Conservation (phyloP, 2,888 invertebrate species). For the Caenorhabditis panamensis region DNA sequence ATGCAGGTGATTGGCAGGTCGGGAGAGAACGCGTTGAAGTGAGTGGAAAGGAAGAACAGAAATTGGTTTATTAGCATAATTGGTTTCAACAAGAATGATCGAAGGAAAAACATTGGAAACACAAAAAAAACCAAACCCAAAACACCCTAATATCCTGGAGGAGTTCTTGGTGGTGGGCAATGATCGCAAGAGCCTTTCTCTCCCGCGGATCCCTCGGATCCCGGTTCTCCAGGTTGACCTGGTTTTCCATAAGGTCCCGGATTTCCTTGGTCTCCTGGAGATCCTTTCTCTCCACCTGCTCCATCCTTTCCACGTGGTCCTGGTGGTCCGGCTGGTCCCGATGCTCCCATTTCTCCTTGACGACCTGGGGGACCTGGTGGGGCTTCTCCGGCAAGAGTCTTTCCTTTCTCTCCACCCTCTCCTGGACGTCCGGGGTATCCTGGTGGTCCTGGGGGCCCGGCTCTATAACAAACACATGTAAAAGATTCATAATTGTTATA, state of each 20-base stretch:
- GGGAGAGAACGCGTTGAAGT: not conserved
- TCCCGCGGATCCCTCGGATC: conserved; percentile 72
- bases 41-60: not conserved
- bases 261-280: conserved; percentile 79
- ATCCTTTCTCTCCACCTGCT: conserved; percentile 74
- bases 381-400: conserved; percentile 66
- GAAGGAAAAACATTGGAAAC: no score
- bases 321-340: conserved; percentile 75
- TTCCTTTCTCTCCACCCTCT: conserved; percentile 70
- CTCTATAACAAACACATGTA: conserved; percentile 11
- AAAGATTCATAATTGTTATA: not conserved
- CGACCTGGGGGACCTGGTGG: conserved; percentile 76
- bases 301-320: conserved; percentile 75
- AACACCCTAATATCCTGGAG: conserved; percentile 74
- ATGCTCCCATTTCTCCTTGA: conserved; percentile 76
- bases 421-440: no score
- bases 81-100: not conserved
- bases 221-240: conserved; percentile 73
- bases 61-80: not conserved
- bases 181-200: conserved; percentile 77
- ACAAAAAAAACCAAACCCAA: not conserved
- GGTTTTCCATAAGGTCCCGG: conserved; percentile 78
- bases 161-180: conserved; percentile 78
- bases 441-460: conserved; percentile 72
- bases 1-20: not conserved